Conservation (phyloP, 2,113 vertebrate species). For the Perccottus glenii region DNA sequence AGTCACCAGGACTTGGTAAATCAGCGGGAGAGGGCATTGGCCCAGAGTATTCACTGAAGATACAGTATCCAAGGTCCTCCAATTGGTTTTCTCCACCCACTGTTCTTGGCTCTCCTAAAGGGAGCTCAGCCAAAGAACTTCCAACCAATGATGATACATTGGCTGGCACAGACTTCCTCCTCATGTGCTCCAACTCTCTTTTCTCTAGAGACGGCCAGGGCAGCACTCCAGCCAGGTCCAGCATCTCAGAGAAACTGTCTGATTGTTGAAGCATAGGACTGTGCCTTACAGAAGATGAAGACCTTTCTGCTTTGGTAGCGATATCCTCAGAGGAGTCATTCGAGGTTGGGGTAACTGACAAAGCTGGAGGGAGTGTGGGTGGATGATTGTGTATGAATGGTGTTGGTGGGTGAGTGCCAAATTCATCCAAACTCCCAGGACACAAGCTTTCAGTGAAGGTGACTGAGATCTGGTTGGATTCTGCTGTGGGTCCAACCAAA, state of each 20-base stretch:
- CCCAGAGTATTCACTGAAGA: constrained; percentile 65
- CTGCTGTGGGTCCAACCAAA: constrained; percentile 16
- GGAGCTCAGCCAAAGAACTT: constrained; percentile 57
- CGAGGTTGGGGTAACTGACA: constrained; percentile 39
- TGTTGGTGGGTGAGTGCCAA: constrained; percentile 27
- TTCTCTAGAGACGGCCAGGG: constrained; percentile 45
- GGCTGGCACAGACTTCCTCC: constrained; percentile 64
- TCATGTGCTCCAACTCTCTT: constrained; percentile 49
- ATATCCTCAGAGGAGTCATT: constrained; percentile 23
- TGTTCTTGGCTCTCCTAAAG: constrained; percentile 37
- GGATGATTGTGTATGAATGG: constrained; percentile 22
- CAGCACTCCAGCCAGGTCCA: constrained; percentile 66
- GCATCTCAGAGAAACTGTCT: constrained; percentile 61
- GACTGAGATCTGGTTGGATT: constrained; percentile 13
- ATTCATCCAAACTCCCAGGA: constrained; percentile 52
- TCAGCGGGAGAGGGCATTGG: constrained; percentile 76
- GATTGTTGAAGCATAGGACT: constrained; percentile 30
- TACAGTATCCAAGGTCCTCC: constrained; percentile 68
- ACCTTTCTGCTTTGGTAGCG: not conserved
- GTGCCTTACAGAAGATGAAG: constrained; percentile 26
- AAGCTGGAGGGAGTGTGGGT: constrained; percentile 25
- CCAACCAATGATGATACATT: constrained; percentile 56
- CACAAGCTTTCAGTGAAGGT: constrained; percentile 22
- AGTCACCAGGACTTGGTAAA: constrained; percentile 58
- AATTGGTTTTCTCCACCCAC: constrained; percentile 37